These are phyloP conservation scores for Myotis pilosus DNA, from an alignment of 2,797 vertebrate genomes.

Conservation along the genomic window DNA sequence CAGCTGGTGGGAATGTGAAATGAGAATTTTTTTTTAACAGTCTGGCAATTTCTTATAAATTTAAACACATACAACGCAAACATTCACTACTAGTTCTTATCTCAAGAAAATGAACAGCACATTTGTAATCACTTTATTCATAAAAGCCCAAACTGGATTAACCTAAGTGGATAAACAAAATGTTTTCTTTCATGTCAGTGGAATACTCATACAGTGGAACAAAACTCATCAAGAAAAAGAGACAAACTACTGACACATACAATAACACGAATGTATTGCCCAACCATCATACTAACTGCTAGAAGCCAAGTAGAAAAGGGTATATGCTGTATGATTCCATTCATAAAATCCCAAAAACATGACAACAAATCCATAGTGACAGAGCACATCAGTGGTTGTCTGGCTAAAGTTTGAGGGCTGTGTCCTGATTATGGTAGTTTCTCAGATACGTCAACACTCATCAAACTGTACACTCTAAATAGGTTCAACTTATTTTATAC, in stretches of 20 bases:
- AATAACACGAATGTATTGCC: not conserved
- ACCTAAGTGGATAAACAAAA: not conserved
- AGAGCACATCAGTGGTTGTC: not conserved
- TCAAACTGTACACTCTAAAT: not conserved
- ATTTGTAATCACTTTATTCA: not conserved
- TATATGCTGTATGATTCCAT: not conserved
- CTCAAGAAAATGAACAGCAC: not conserved
- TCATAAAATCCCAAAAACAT: constrained; percentile 14
- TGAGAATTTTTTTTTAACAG: not conserved
- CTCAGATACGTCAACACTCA: not conserved
- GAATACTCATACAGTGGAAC: not conserved
- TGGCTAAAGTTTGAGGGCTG: not conserved
- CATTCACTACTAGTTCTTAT: not conserved
- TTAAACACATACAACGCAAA: not conserved
- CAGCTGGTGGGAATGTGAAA: not conserved
- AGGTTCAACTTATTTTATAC: not conserved
- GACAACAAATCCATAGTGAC: not conserved
- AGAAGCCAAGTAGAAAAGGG: not conserved
- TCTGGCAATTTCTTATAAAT: not conserved
- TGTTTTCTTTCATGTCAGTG: not conserved
- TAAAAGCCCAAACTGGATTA: constrained; percentile 15
- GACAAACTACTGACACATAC: not conserved
- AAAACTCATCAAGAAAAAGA: not conserved
- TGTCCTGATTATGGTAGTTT: not conserved
- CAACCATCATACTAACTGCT: not conserved